Evolutionary conservation across 2,888 invertebrate species (phyloP).

Genomic region (Dasypolia templi): DNA sequence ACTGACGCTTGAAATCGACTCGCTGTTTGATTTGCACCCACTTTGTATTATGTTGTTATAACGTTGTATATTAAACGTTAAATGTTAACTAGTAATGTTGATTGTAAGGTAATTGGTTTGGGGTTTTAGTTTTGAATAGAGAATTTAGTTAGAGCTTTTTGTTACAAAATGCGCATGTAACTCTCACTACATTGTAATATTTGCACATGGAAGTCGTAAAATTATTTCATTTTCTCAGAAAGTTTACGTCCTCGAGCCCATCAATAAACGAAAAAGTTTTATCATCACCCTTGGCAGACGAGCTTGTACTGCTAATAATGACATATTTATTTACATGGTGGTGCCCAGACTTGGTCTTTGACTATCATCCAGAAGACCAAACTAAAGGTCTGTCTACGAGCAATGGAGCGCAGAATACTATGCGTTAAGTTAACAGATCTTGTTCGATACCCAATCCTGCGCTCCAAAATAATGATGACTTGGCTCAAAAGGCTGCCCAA

Average conservation of each 20-base stretch:
- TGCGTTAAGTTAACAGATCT: no score
- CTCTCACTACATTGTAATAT: no score
- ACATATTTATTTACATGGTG: background rate
- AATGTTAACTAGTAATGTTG: slow-evolving; percentile 44
- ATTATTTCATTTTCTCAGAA: background rate
- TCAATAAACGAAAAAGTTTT: background rate
- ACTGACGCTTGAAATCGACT: slow-evolving; percentile 74
- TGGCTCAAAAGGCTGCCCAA: no score
- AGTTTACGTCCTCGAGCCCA: background rate
- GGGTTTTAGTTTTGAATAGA: background rate
- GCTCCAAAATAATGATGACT: no score
- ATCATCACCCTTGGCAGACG: background rate
- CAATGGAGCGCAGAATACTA: no score
- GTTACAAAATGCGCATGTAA: no score
- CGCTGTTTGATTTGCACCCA: slow-evolving; percentile 80
- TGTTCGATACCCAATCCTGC: no score
- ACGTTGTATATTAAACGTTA: slow-evolving; percentile 34
- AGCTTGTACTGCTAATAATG: background rate
- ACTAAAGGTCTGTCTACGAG: no score
- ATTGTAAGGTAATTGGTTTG: slow-evolving; percentile 54
- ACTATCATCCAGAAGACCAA: no score
- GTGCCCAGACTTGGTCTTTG: no score
- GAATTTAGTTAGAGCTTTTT: background rate
- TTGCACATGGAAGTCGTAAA: background rate
- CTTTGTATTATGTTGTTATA: slow-evolving; percentile 60